Evolutionary conservation across 23 tunicate species (phyloP).

Genomic region (Aplidium turbinatum): DNA sequence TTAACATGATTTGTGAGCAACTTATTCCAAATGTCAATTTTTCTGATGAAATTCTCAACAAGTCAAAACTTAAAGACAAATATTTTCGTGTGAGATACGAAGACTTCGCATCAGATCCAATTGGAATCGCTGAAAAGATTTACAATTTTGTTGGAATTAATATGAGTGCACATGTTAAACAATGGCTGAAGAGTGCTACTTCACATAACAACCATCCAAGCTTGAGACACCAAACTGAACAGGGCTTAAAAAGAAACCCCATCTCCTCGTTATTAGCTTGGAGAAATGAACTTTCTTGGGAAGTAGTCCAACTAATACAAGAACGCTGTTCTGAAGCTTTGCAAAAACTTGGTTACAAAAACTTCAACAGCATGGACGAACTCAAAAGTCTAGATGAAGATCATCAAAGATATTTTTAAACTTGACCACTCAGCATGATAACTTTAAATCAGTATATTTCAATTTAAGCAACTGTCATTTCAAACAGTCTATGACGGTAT

Average conservation of each 20-base stretch:
- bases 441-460: too few relatives aligned
- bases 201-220: neutral
- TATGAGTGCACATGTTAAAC: neutral
- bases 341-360: neutral
- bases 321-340: slow-evolving; percentile 5
- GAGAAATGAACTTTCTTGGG: slow-evolving; percentile 13
- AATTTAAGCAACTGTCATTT: too few relatives aligned
- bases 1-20: neutral
- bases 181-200: slow-evolving; percentile 13
- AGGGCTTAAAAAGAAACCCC: slow-evolving; percentile 22
- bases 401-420: too few relatives aligned
- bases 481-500: too few relatives aligned
- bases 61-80: neutral
- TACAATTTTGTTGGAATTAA: slow-evolving; percentile 15
- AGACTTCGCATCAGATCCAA: slow-evolving; percentile 23
- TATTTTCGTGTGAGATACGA: slow-evolving; percentile 22
- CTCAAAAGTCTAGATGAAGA: neutral
- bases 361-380: slow-evolving; percentile 3
- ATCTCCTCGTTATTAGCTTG: neutral
- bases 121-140: slow-evolving; percentile 9
- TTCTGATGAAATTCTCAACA: slow-evolving; percentile 23
- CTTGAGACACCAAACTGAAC: neutral
- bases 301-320: slow-evolving; percentile 16
- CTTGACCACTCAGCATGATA: too few relatives aligned
- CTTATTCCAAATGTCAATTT: slow-evolving; percentile 6